phyloP scores from a whole-genome alignment of 2,888 invertebrate species.

The Sinotaia quadrata region DNA sequence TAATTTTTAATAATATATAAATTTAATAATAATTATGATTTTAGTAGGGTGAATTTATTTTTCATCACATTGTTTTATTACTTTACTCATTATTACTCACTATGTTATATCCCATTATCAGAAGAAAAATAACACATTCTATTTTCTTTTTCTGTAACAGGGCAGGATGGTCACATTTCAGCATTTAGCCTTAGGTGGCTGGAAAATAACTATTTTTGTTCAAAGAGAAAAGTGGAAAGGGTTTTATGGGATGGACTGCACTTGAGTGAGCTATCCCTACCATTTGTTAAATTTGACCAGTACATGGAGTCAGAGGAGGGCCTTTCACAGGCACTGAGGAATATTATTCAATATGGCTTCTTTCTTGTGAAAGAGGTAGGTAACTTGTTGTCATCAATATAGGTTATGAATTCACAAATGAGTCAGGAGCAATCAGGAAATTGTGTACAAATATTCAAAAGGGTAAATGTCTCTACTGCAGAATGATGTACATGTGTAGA shows the following conservation, averaged over 20 bases:
- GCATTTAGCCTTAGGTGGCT: conserved; percentile 50
- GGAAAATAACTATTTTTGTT: conserved; percentile 33
- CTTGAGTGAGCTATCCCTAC: conserved; percentile 29
- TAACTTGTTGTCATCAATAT: no score
- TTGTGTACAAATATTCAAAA: no score
- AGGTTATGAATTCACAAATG: no score
- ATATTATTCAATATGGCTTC: conserved; percentile 53
- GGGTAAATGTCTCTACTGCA: no score
- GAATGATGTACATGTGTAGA: no score
- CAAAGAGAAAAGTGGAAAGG: neutral
- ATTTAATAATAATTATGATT: neutral
- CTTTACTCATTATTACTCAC: no score
- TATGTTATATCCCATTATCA: no score
- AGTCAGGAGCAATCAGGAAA: no score
- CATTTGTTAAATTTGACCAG: conserved; percentile 39
- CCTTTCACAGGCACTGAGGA: conserved; percentile 41
- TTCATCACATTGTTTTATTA: no score
- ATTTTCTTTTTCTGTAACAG: conserved; percentile 26
- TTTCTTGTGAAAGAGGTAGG: conserved; percentile 44
- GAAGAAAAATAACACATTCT: no score
- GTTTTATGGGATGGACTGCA: conserved; percentile 43
- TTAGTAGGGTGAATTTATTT: no score
- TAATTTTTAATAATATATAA: neutral
- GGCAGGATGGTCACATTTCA: conserved; percentile 58
- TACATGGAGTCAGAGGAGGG: conserved; percentile 45